Percentiles rank a stretch among this genome's conserved stretches.
phyloP scores from a whole-genome alignment of 2,113 vertebrate species.

The Camelus bactrianus region DNA sequence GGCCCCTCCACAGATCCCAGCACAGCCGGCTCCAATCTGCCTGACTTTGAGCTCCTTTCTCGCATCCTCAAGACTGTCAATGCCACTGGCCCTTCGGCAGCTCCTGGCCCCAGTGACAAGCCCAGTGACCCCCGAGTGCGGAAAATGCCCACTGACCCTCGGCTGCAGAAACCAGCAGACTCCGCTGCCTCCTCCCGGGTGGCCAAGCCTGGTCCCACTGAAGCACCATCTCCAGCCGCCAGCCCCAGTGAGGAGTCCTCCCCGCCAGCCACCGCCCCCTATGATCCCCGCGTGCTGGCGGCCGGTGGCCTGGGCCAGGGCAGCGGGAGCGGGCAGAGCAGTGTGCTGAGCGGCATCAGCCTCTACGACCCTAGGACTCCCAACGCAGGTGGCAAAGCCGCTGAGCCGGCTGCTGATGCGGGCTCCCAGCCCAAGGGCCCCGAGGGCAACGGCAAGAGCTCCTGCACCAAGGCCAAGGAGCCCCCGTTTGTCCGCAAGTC shows the following conservation, averaged over 20 bases:
- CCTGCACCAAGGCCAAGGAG: constrained; percentile 89
- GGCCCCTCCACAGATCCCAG: constrained; percentile 69
- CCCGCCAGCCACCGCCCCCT: constrained; percentile 90
- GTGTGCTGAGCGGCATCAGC: constrained; percentile 94
- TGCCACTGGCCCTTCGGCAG: constrained; percentile 80
- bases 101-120: constrained; percentile 86
- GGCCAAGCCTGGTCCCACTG: constrained; percentile 77
- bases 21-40: constrained; percentile 78
- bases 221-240: constrained; percentile 73
- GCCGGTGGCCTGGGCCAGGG: constrained; percentile 88
- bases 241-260: constrained; percentile 78
- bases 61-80: constrained; percentile 95
- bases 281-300: constrained; percentile 93
- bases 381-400: constrained; percentile 80
- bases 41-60: constrained; percentile 95
- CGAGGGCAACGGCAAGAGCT: constrained; percentile 65
- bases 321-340: constrained; percentile 89
- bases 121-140: constrained; percentile 93
- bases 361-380: constrained; percentile 95
- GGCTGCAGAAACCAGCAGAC: constrained; percentile 87
- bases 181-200: background rate
- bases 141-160: constrained; percentile 90
- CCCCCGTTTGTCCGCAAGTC: constrained; percentile 94
- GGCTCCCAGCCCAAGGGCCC: constrained; percentile 81
- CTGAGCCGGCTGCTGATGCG: background rate